Evolutionary conservation across 1,140 invertebrate species (phyloP).

Genomic region (Drosophila arizonae): DNA sequence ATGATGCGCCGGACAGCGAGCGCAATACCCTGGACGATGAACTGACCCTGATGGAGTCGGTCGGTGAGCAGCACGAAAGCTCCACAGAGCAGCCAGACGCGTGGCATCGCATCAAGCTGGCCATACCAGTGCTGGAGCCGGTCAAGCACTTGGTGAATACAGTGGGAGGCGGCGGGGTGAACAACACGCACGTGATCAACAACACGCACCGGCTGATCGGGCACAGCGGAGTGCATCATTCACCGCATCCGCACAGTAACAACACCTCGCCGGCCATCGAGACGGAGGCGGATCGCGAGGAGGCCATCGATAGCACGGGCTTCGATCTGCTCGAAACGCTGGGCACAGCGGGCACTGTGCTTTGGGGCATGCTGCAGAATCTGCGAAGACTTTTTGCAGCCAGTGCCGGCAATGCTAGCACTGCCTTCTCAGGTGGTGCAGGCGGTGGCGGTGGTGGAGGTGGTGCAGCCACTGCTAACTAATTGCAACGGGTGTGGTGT

Average conservation of each 20-base stretch:
- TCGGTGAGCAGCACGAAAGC: constrained; percentile 61
- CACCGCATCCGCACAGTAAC: constrained; percentile 30
- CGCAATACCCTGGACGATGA: constrained; percentile 55
- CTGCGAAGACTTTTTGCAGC: constrained; percentile 63
- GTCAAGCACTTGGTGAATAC: constrained; percentile 71
- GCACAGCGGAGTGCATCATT: constrained; percentile 59
- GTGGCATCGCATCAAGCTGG: constrained; percentile 66
- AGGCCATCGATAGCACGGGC: constrained; percentile 69
- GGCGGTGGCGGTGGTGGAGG: constrained; percentile 26
- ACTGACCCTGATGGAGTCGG: constrained; percentile 29
- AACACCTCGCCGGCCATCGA: constrained; percentile 73
- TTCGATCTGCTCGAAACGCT: constrained; percentile 69
- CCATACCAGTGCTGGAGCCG: constrained; percentile 70
- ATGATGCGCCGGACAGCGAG: constrained; percentile 53
- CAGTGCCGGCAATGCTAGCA: constrained; percentile 66
- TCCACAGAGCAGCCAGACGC: constrained; percentile 41
- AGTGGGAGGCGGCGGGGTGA: constrained; percentile 66
- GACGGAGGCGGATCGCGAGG: constrained; percentile 74
- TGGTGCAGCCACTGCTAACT: constrained; percentile 6
- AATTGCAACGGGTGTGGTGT: constrained; percentile 23
- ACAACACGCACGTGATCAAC: constrained; percentile 61
- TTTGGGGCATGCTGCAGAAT: constrained; percentile 63
- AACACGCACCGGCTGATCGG: constrained; percentile 63
- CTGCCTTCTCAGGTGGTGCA: constrained; percentile 61
- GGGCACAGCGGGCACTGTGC: constrained; percentile 53